Evolutionary conservation across 2,797 vertebrate species (phyloP).

Genomic region (Telmatherina bonti): DNA sequence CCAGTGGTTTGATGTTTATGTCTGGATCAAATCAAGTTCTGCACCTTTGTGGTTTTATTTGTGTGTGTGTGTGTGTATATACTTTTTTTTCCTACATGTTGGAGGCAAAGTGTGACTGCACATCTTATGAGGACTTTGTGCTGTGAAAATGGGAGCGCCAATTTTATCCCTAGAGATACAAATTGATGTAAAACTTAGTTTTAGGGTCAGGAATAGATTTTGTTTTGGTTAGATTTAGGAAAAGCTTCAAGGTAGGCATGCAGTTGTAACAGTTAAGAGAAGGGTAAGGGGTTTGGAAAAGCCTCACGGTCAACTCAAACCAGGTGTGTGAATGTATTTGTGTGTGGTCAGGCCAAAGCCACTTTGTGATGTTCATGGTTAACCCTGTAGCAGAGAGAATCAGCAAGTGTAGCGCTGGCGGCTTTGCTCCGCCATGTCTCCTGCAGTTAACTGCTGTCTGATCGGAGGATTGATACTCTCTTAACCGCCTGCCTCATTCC

Average conservation of each 20-base stretch:
- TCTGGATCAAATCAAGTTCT: not conserved
- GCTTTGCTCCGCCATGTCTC: conserved; percentile 28
- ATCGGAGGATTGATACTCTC: conserved; percentile 56
- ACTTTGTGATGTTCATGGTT: conserved; percentile 18
- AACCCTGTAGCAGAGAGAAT: conserved; percentile 2
- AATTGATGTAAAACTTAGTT: no score
- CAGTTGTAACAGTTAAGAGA: no score
- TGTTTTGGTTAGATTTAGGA: no score
- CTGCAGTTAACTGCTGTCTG: conserved; percentile 46
- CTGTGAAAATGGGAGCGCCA: no score
- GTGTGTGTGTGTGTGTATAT: conserved; percentile 12
- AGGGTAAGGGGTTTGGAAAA: no score
- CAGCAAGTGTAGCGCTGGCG: conserved; percentile 23
- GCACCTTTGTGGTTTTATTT: not conserved
- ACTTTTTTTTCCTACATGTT: not conserved
- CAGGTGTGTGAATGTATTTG: not conserved
- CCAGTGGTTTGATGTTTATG: not conserved
- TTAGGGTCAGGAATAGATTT: no score
- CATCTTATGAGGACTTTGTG: no score
- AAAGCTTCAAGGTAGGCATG: no score
- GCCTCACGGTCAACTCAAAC: no score
- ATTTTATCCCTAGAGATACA: no score
- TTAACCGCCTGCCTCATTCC: conserved; percentile 35
- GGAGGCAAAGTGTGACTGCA: no score
- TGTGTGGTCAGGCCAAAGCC: conserved; percentile 18